These are phyloP conservation scores for Cottus gobio DNA, from an alignment of 2,113 vertebrate genomes.

Conservation along the genomic window DNA sequence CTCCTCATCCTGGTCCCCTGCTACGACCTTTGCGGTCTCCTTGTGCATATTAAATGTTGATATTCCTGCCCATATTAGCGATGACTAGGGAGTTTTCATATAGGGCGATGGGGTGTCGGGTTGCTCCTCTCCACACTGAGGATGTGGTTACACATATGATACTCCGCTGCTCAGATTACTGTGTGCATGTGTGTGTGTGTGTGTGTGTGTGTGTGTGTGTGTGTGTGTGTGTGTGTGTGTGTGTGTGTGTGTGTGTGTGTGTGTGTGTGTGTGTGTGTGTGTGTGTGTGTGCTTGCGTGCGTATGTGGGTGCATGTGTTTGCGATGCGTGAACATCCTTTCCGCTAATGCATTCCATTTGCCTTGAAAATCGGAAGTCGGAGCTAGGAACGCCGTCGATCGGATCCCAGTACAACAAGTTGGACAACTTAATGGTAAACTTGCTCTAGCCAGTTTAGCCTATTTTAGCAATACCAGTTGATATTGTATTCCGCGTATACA, in stretches of 20 bases:
- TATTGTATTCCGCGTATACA: too few species aligned
- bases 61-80: slow-evolving; percentile 70
- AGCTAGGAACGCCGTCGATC: background rate
- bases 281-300: slow-evolving; percentile 9
- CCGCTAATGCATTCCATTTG: slow-evolving; percentile 6
- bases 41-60: slow-evolving; percentile 75
- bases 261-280: background rate
- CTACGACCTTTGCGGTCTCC: slow-evolving; percentile 67
- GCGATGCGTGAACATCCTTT: slow-evolving; percentile 35
- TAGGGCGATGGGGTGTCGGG: slow-evolving; percentile 55
- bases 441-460: background rate
- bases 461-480: background rate
- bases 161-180: slow-evolving; percentile 63
- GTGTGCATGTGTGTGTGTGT: slow-evolving; percentile 30
- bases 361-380: background rate
- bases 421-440: background rate
- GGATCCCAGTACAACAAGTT: background rate
- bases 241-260: background rate
- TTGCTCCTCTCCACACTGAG: slow-evolving; percentile 60
- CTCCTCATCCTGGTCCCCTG: slow-evolving; percentile 15
- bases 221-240: slow-evolving; percentile 15
- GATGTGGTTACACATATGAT: slow-evolving; percentile 73
- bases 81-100: slow-evolving; percentile 71
- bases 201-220: slow-evolving; percentile 19
- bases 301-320: background rate